Percentiles rank a stretch among this genome's conserved stretches.
Evolutionary conservation across 2,797 vertebrate species (phyloP).

Genomic region (Cryptoprocta ferox): DNA sequence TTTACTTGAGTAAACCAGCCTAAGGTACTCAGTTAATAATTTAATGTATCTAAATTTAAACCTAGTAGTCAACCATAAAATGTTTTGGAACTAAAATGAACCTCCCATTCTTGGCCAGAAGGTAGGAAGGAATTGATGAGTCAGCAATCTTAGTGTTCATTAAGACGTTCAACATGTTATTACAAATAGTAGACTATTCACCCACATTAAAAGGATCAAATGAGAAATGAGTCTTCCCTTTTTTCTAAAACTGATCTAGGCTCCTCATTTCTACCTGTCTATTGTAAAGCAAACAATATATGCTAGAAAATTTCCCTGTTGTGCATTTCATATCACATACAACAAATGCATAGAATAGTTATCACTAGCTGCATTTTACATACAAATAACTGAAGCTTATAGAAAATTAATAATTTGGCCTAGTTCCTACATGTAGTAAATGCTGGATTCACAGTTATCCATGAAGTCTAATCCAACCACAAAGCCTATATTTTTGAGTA

Average conservation of each 20-base stretch:
- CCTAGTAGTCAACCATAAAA: neutral
- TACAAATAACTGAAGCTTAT: neutral
- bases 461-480: neutral
- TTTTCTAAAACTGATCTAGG: neutral
- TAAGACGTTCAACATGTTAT: neutral
- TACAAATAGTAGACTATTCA: neutral
- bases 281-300: neutral
- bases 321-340: neutral
- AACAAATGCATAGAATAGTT: neutral
- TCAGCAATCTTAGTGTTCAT: neutral
- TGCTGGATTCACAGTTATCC: neutral
- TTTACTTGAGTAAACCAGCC: neutral
- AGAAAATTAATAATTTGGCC: neutral
- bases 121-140: neutral
- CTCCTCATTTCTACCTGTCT: neutral
- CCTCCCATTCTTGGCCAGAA: neutral
- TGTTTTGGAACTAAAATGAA: neutral
- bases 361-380: neutral
- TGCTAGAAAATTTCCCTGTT: neutral
- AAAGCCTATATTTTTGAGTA: neutral
- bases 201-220: neutral
- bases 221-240: neutral
- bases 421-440: neutral
- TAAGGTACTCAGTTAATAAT: slow-evolving; percentile 39
- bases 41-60: neutral